Conservation (phyloP, 2,797 vertebrate species). For the Scomberomorus guttatus region DNA sequence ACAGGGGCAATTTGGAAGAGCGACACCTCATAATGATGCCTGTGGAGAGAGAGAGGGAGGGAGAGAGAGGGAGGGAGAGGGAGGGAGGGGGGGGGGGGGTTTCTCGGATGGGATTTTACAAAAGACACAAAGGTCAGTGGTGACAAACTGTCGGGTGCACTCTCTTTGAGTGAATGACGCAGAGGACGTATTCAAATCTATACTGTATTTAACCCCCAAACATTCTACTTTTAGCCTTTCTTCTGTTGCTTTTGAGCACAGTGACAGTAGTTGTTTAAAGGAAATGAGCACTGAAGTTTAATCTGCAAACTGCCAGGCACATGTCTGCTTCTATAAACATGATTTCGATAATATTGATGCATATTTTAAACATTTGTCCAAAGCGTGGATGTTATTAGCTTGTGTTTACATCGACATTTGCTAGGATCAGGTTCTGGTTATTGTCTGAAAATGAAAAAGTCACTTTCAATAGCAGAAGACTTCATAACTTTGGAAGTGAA, state of each 20-base stretch:
- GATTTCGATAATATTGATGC: neutral
- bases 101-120: slow-evolving; percentile 12
- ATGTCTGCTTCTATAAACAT: neutral
- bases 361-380: neutral
- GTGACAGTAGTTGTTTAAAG: neutral
- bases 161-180: neutral
- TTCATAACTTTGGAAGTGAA: neutral
- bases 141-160: neutral
- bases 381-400: neutral
- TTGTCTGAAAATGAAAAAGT: neutral
- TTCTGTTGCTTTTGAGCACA: too few species aligned
- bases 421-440: neutral
- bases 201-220: neutral
- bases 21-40: slow-evolving; percentile 70
- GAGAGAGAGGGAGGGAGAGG: neutral
- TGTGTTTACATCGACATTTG: neutral
- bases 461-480: neutral
- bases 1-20: slow-evolving; percentile 71
- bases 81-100: neutral
- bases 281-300: neutral
- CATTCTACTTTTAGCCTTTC: too few species aligned
- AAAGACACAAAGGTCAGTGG: slow-evolving; percentile 17
- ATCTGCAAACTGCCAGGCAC: neutral
- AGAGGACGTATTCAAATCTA: neutral
- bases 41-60: neutral